These are phyloP conservation scores for Agrotis puta DNA, from an alignment of 2,888 invertebrate species.

Conservation along the genomic window DNA sequence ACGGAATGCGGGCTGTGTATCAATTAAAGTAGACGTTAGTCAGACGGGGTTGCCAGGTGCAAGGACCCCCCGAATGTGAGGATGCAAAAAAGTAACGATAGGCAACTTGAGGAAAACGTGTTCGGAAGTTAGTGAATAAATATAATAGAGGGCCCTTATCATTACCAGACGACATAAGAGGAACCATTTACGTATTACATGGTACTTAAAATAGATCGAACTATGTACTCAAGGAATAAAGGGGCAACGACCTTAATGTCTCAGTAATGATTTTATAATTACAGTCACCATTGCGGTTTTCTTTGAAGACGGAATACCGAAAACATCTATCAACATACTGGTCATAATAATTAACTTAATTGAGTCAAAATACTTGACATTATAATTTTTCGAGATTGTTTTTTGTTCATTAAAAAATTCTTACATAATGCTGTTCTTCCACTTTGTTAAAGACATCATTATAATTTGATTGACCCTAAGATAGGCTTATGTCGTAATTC, in stretches of 20 bases:
- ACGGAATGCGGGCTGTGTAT: conserved; percentile 84
- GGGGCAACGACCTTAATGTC: conserved; percentile 42
- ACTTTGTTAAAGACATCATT: conserved; percentile 5
- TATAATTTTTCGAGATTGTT: conserved; percentile 2
- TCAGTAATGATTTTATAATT: conserved; percentile 55
- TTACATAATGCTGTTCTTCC: neutral
- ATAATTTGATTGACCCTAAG: neutral
- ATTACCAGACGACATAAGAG: conserved; percentile 18
- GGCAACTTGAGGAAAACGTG: conserved; percentile 6
- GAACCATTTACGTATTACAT: conserved; percentile 28
- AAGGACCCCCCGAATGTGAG: conserved; percentile 5
- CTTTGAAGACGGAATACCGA: conserved; percentile 48
- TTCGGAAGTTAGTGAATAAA: conserved; percentile 22
- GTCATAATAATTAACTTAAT: conserved; percentile 47
- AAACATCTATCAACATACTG: conserved; percentile 37
- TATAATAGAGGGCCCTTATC: conserved; percentile 28
- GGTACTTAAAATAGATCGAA: conserved; percentile 40
- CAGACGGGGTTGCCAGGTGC: conserved; percentile 73
- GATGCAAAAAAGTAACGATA: conserved; percentile 24
- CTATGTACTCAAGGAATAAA: conserved; percentile 42
- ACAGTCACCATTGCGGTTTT: conserved; percentile 53
- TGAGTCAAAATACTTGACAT: conserved; percentile 23
- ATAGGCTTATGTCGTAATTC: conserved; percentile 1
- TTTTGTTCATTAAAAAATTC: neutral
- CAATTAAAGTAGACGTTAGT: conserved; percentile 87